These are phyloP conservation scores for Calephelis nemesis DNA, from an alignment of 1,140 invertebrate genomes.

Conservation along the genomic window DNA sequence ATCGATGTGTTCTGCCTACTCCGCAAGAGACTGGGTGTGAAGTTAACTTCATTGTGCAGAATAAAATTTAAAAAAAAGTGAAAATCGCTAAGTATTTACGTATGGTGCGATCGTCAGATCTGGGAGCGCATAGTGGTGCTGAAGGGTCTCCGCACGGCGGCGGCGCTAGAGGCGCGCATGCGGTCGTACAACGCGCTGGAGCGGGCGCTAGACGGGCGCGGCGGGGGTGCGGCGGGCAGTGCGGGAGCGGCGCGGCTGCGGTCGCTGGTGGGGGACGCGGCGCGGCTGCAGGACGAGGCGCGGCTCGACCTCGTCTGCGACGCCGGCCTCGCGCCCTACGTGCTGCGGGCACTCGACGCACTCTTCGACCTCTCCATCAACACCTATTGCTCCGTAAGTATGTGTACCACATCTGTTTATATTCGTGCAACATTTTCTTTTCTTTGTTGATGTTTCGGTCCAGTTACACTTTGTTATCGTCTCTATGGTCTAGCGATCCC, in stretches of 20 bases:
- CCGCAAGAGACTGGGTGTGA: too few relatives aligned
- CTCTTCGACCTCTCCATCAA: conserved; percentile 58
- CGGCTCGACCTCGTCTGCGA: conserved; percentile 58
- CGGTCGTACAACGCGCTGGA: conserved; percentile 56
- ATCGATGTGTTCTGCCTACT: too few relatives aligned
- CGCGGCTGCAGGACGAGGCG: conserved; percentile 55
- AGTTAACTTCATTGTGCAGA: too few relatives aligned
- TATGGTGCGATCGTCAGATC: conserved; percentile 27
- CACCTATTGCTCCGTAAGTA: conserved; percentile 58
- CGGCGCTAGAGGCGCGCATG: conserved; percentile 46
- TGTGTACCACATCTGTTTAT: not conserved
- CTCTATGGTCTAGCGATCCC: too few relatives aligned
- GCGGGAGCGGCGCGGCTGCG: conserved; percentile 40
- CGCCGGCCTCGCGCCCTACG: conserved; percentile 52
- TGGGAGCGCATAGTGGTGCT: conserved; percentile 60
- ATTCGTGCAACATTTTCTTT: not conserved
- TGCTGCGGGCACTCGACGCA: conserved; percentile 48
- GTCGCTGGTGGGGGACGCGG: conserved; percentile 53
- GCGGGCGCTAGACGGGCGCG: conserved; percentile 55
- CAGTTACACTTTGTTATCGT: too few relatives aligned
- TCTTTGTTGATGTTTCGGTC: too few relatives aligned
- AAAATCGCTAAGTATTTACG: too few relatives aligned
- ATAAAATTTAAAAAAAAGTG: too few relatives aligned
- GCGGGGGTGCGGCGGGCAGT: conserved; percentile 23
- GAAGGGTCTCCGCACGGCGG: conserved; percentile 38